phyloP scores from a whole-genome alignment of 2,797 vertebrate genomes.

The Anisognathus igniventris region DNA sequence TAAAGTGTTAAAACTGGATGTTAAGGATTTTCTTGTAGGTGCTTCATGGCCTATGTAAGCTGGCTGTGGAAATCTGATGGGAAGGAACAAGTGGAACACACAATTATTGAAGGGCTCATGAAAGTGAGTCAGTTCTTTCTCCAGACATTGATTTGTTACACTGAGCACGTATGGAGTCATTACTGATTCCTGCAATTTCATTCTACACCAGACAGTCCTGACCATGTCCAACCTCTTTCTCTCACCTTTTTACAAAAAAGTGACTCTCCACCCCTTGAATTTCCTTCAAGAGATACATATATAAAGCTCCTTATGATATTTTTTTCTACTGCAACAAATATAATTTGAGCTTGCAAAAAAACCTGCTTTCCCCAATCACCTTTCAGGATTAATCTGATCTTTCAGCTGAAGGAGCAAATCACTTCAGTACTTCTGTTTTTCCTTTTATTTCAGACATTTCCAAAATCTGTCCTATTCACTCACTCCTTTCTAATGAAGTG shows the following conservation, averaged over 20 bases:
- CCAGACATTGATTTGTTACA: background rate
- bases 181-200: background rate
- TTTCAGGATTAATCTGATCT: background rate
- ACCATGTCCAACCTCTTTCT: background rate
- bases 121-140: background rate
- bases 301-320: background rate
- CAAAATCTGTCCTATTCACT: background rate
- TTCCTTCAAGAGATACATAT: background rate
- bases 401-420: background rate
- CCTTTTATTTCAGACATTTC: background rate
- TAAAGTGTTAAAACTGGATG: background rate
- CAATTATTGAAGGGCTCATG: background rate
- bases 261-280: background rate
- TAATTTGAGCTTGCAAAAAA: background rate
- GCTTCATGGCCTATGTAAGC: background rate
- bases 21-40: background rate
- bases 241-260: background rate
- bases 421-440: background rate
- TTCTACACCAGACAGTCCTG: background rate
- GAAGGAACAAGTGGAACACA: background rate
- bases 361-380: background rate
- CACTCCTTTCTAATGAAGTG: background rate
- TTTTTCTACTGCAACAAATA: background rate
- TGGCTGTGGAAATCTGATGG: background rate
- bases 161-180: rapidly evolving